phyloP scores from a whole-genome alignment of 1,140 invertebrate genomes.

The Apolygus lucorum region DNA sequence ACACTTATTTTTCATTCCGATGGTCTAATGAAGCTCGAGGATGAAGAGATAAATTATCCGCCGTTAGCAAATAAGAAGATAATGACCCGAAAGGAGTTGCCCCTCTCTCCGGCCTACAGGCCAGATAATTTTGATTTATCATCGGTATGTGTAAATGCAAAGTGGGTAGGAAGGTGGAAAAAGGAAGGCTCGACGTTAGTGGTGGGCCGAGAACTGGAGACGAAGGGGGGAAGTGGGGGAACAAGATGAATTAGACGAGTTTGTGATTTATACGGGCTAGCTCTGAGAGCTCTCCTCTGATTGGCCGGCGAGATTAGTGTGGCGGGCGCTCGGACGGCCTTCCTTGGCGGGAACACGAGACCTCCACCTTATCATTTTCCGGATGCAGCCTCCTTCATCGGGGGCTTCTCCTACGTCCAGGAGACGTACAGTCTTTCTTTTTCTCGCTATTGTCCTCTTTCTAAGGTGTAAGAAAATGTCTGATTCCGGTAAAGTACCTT shows the following conservation, averaged over 20 bases:
- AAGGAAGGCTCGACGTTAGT: background rate
- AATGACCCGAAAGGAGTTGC: constrained; percentile 8
- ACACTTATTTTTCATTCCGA: background rate
- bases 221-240: background rate
- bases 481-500: too few species aligned
- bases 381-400: background rate
- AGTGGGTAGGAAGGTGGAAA: background rate
- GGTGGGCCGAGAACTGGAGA: background rate
- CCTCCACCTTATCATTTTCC: background rate
- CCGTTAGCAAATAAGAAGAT: constrained; percentile 14
- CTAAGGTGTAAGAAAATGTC: too few species aligned
- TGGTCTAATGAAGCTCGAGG: constrained; percentile 3
- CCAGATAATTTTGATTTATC: constrained; percentile 12
- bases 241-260: constrained; percentile 16
- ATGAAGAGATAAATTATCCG: constrained; percentile 7
- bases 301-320: constrained; percentile 10
- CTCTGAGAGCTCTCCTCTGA: background rate
- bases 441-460: too few species aligned
- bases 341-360: background rate
- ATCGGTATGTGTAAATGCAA: background rate
- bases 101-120: background rate
- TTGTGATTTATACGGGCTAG: constrained; percentile 7
- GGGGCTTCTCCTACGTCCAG: too few species aligned
- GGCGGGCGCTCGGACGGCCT: background rate
- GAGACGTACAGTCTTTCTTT: too few species aligned